These are phyloP conservation scores for Morelia viridis DNA, from an alignment of 2,797 vertebrate species.

Conservation along the genomic window DNA sequence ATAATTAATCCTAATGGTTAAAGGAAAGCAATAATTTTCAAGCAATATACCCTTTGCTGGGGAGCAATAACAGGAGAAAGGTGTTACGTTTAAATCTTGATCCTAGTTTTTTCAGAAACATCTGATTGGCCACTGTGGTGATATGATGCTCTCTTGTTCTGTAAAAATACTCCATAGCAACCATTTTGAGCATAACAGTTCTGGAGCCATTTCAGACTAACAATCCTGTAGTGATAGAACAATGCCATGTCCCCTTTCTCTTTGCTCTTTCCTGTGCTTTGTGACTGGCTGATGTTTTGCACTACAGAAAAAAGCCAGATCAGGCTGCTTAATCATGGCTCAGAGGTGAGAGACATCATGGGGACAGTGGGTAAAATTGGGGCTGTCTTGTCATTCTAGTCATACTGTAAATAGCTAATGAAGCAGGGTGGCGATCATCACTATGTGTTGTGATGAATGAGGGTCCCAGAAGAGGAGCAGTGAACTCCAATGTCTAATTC, in stretches of 20 bases:
- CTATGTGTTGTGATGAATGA: not conserved
- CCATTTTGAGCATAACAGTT: not conserved
- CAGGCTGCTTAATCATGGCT: not conserved
- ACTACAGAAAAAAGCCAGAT: not conserved
- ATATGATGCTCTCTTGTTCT: not conserved
- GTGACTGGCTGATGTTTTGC: not conserved
- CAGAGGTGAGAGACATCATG: not conserved
- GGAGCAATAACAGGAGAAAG: not conserved
- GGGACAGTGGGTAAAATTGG: not conserved
- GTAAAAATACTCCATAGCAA: not conserved
- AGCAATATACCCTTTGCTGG: not conserved
- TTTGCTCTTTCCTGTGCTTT: not conserved
- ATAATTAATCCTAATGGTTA: not conserved
- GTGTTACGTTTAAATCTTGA: not conserved
- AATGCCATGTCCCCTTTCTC: not conserved
- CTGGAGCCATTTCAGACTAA: not conserved
- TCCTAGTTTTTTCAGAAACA: not conserved
- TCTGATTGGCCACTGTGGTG: not conserved
- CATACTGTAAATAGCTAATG: not conserved
- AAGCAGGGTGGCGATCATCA: not conserved
- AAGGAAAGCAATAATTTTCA: not conserved
- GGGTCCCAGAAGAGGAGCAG: constrained; percentile 10
- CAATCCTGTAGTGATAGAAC: not conserved
- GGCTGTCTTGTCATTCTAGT: not conserved
- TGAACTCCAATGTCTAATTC: not conserved